Evolutionary conservation across 2,888 invertebrate genomes (phyloP), one percentile per base, ranked within the genome.

Genomic region (Sesia apiformis): DNA sequence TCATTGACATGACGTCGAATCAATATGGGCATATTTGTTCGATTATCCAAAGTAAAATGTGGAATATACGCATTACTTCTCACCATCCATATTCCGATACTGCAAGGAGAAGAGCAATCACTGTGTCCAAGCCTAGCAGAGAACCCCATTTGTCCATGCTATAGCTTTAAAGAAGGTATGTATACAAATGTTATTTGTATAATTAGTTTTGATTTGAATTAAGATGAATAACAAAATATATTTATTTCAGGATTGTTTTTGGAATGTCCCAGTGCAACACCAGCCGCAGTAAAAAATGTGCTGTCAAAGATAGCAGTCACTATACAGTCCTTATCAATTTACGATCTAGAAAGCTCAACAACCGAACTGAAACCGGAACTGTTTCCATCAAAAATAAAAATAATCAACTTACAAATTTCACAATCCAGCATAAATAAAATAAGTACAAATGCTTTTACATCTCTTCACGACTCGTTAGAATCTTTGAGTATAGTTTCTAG

Each of bases 111-210:
- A 89, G 89, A 88, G 67, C 86, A 87, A 60, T 71, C 86, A 39
- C 78, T 93, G 74, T 96, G 95, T 78, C 95, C 95, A 58, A 93
- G 93, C 72, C 90, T 93, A 70, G 92, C 94, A 70, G 93, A 93
- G 69, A 94, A 94, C 80, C 94, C 94, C 49, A 94, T 94, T 64
- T 97, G 97, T 81, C 96, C 96, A 4, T 97, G 97, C 85, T 97
- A 96, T 91, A 95, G 95, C 81, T 96, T 97, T 82, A 96, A 96
- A 84, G 96, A 96, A 89, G 97, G 92, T 92, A 81, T 75, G 63
- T 60, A 57, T 57, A 57, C 53, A 58, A 57, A 50, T 3, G 38
- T 38, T 38, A 50, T 50, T 38, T 50, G 8, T 3, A 49, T 6
- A 50, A 38, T 1, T 38, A 50, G 6, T 40, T 39, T 39, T 38